Base-by-base conservation (phyloP, 2,888 invertebrate genomes). In the Helleia helle region DNA sequence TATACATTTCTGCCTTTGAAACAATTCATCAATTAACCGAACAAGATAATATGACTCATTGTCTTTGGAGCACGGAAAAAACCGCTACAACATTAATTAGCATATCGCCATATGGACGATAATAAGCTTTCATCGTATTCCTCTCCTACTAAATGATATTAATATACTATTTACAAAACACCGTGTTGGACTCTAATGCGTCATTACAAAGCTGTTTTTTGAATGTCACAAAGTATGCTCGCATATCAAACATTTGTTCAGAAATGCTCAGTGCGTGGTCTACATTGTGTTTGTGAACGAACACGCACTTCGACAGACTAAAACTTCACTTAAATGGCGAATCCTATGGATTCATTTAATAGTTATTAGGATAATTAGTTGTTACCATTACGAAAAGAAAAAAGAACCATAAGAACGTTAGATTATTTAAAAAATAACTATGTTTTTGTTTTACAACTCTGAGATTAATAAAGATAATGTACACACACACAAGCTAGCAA, bases 41-140 rank as follows among this genome's bases (percentile, higher is more conserved):
- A n/a, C n/a, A n/a, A n/a, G n/a, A n/a, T n/a, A n/a, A n/a, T 5
- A 8, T 22, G 22, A 22, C 3, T 22, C 7, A 4, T 22, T 34
- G 34, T 22, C 34, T 18, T 11, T 18, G 18, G 11, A 7, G 2
- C 17, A 22, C 34, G 34, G 34, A 34, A 34, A 18, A 34, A 34
- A 22, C 34, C 9, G 4, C 22, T 2, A 3, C 38, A 39, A 39
- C n/a, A n/a, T n/a, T 38, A 43, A 46, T 41, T 43, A 43, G 31
- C 43, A 43, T 42, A 38, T 36, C n/a, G 36, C 34, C 40, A 38
- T 43, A 44, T 44, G 24, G 34, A 26, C 39, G 41, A 30, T 48
- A 48, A 48, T 41, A 43, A 43, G 43, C 43, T 45, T 47, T 44
- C 46, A 40, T 38, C 40, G 27, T 34, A 37, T 26, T 13, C 28